Base-by-base conservation (phyloP, 1,140 invertebrate species). In the Drosophila repleta region DNA sequence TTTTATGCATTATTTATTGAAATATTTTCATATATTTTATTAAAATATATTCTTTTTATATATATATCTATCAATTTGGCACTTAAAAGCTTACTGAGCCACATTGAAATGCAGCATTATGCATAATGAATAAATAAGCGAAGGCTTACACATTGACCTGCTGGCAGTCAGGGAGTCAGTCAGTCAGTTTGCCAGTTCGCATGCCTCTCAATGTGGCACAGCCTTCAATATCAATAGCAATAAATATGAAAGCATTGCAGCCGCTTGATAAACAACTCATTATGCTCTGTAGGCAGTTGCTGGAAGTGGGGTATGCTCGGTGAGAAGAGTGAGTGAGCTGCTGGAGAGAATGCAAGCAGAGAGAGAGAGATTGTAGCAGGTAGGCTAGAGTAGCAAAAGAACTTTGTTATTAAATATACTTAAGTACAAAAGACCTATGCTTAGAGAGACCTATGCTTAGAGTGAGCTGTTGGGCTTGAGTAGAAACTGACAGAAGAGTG, bases 251-350 rank as follows among this genome's bases (percentile, higher is more conserved):
- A 45, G 55, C 76, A 70, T 43, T 74, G 62, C 69, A 74, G 74
- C 63, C 32, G 77, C 71, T 79, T 76, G 75, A 79, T 79, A 79
- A 79, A 79, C 77, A 80, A 79, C 77, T 79, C 77, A 57, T 57
- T 57, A 57, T 57, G 26, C 55, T 21, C 55, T 29, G 39, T 29
- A 32, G 26, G n/a, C 21, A 15, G 39, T 20, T 3, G 32, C 7
- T 0, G 6, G 2, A 26, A 8, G 15, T 43, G 15, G 15, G 39
- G 39, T 43, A 43, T 43, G 39, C n/a, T 15, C n/a, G 13, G 5
- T 1, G 39, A 17, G 39, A 15, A 43, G 37, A 39, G 3, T 39
- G 10, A 39, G 3, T 39, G 10, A 39, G 10, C 10, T 11, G 10
- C 37, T 39, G 10, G 4, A n/a, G 4, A n/a, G 1, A 3, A n/a